These are phyloP conservation scores for Drosophila stalkeri DNA, from an alignment of 2,888 invertebrate genomes.

Conservation along the genomic window DNA sequence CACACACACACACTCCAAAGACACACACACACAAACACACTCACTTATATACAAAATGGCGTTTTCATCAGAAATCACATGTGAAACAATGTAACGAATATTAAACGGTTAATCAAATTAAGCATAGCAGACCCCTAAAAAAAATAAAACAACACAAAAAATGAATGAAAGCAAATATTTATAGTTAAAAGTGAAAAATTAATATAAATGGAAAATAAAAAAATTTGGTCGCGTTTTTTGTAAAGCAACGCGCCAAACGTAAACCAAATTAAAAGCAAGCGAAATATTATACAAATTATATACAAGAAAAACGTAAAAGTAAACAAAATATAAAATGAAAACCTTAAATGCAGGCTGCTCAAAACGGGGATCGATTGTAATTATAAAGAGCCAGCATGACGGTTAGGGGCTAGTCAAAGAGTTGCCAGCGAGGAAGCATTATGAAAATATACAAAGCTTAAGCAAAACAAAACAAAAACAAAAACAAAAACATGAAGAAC, in stretches of 20 bases:
- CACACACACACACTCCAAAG: neutral
- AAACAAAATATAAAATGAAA: conserved; percentile 10
- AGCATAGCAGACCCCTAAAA: conserved; percentile 52
- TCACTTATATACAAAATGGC: conserved; percentile 44
- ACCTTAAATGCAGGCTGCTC: conserved; percentile 34
- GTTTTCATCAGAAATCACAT: conserved; percentile 62
- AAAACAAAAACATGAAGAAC: conserved; percentile 13
- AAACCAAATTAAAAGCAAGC: conserved; percentile 52
- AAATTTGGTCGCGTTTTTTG: conserved; percentile 70
- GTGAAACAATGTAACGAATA: conserved; percentile 74
- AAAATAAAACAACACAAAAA: conserved; percentile 41
- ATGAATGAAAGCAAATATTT: conserved; percentile 62
- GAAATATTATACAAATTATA: conserved; percentile 71
- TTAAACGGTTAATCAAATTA: conserved; percentile 75
- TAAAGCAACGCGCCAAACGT: conserved; percentile 72
- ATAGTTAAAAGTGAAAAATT: conserved; percentile 59
- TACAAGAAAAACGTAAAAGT: conserved; percentile 35
- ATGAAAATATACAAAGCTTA: conserved; percentile 66
- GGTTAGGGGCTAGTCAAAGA: conserved; percentile 11
- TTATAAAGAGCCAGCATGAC: conserved; percentile 34
- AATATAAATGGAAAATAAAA: neutral
- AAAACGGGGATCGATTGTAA: conserved; percentile 47
- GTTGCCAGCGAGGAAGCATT: conserved; percentile 55
- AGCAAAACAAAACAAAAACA: conserved; percentile 22
- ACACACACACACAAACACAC: conserved; percentile 12